phyloP scores from a whole-genome alignment of 2,797 vertebrate genomes.

The Manis pentadactyla region DNA sequence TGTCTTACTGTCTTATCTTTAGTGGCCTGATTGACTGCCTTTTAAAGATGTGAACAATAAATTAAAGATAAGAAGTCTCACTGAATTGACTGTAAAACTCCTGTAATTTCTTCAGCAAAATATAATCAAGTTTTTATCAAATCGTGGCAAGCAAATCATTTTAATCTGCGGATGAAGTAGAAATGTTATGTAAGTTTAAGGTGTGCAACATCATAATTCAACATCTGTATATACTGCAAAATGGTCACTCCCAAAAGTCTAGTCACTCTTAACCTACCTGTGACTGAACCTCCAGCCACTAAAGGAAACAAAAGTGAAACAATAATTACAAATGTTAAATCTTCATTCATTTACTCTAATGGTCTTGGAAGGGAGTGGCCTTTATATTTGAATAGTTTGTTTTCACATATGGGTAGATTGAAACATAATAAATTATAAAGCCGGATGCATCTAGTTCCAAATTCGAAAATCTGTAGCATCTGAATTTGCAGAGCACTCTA shows the following conservation, averaged over 20 bases:
- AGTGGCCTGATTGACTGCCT: not conserved
- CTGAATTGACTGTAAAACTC: not conserved
- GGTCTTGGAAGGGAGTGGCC: not conserved
- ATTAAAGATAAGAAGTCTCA: conserved; percentile 34
- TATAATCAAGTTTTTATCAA: not conserved
- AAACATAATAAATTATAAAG: not conserved
- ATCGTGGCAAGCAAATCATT: conserved; percentile 21
- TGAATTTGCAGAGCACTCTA: not conserved
- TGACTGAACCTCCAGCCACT: not conserved
- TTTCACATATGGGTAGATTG: not conserved
- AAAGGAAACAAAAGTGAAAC: not conserved
- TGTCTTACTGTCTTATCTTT: not conserved
- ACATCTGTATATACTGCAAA: not conserved
- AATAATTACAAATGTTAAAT: not conserved
- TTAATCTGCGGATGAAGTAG: not conserved
- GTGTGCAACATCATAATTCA: not conserved
- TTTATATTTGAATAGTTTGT: not conserved
- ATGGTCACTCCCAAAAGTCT: not conserved
- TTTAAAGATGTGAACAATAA: conserved; percentile 35
- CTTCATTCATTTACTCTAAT: not conserved
- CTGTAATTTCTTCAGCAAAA: conserved; percentile 46
- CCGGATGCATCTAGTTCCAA: not conserved
- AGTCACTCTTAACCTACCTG: not conserved
- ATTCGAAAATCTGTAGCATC: not conserved
- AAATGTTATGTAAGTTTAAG: not conserved